Percentiles rank a stretch among this genome's conserved stretches.
Evolutionary conservation across 1,140 invertebrate species (phyloP).

Genomic region (Pseudobourletiella spinata): DNA sequence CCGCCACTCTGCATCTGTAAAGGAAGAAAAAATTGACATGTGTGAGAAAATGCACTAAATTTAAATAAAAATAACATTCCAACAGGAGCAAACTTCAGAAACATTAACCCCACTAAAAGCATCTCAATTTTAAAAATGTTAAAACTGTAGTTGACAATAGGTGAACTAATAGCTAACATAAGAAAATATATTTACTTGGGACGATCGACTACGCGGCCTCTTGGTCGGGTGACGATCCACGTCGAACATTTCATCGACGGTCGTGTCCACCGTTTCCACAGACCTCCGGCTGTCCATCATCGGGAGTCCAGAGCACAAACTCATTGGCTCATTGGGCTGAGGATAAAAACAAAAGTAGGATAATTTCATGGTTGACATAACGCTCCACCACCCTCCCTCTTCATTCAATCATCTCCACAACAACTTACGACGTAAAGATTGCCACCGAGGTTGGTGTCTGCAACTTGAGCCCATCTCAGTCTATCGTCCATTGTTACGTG

Average conservation of each 20-base stretch:
- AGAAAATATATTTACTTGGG: conserved; percentile 25
- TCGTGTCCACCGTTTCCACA: conserved; percentile 32
- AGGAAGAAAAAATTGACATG: neutral
- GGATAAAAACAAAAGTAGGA: conserved; percentile 10
- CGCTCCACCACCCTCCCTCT: no score
- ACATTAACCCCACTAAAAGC: no score
- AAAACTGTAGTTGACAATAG: neutral
- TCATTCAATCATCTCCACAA: neutral
- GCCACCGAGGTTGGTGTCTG: conserved; percentile 45
- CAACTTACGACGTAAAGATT: conserved; percentile 35
- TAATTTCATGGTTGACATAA: no score
- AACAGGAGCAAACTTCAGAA: neutral
- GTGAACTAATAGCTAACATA: neutral
- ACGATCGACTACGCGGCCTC: conserved; percentile 32
- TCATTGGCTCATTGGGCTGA: conserved; percentile 35
- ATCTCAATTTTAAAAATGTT: no score
- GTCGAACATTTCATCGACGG: conserved; percentile 33
- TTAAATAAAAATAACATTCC: no score
- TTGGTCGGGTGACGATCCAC: conserved; percentile 25
- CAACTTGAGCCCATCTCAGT: conserved; percentile 72
- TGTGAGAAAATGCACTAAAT: no score
- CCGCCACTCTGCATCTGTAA: conserved; percentile 22
- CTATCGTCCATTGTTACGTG: conserved; percentile 60
- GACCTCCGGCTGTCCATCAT: conserved; percentile 30
- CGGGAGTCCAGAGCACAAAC: conserved; percentile 29